These are phyloP conservation scores for Pampus argenteus DNA, from an alignment of 2,797 vertebrate species.

Conservation along the genomic window DNA sequence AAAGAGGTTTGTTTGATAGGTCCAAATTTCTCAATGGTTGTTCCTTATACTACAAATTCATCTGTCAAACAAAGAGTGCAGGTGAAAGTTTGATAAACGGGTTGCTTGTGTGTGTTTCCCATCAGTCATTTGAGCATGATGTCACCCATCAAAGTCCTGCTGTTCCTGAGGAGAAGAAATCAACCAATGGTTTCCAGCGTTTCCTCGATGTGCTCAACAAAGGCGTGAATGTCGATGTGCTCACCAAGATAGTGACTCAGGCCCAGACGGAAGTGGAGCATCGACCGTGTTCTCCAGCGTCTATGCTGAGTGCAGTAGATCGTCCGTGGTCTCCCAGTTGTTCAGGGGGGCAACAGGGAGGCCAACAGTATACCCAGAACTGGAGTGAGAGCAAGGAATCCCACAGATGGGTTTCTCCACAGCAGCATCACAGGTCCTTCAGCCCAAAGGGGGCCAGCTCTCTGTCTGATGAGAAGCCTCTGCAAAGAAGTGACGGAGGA, in stretches of 20 bases:
- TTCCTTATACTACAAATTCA: not conserved
- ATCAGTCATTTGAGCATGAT: conserved; percentile 55
- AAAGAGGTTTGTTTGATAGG: not conserved
- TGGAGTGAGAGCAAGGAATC: conserved; percentile 38
- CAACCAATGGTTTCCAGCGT: conserved; percentile 74
- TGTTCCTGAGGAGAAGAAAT: conserved; percentile 33
- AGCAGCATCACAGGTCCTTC: conserved; percentile 11
- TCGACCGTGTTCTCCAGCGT: conserved; percentile 11
- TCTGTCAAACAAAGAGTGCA: not conserved
- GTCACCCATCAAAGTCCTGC: conserved; percentile 9
- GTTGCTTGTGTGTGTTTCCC: conserved; percentile 44
- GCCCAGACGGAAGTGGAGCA: not conserved
- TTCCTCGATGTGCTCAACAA: conserved; percentile 81
- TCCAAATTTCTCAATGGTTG: not conserved
- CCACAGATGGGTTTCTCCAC: conserved; percentile 13
- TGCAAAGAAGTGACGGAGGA: conserved; percentile 6
- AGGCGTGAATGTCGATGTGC: conserved; percentile 74
- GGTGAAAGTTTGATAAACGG: not conserved
- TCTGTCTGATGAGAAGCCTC: conserved; percentile 31
- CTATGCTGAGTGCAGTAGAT: conserved; percentile 7
- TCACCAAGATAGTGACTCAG: conserved; percentile 74
- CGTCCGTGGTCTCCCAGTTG: conserved; percentile 12
- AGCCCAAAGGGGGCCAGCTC: conserved; percentile 31
- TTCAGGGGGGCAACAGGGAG: conserved; percentile 23
- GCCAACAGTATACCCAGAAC: not conserved